These are phyloP conservation scores for Eufriesea mexicana DNA, from an alignment of 1,140 invertebrate species.

Conservation along the genomic window DNA sequence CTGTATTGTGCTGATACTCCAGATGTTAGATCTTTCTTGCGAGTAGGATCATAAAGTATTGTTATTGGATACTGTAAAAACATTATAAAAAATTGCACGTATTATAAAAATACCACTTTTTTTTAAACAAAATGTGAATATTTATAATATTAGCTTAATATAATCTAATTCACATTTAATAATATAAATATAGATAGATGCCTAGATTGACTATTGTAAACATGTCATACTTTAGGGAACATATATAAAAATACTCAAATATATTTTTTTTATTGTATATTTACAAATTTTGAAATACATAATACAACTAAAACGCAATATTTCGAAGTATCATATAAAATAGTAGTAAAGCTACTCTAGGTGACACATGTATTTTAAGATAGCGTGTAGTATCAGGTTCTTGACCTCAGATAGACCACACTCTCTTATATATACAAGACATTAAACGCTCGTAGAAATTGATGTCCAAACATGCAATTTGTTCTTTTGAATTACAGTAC, in stretches of 20 bases:
- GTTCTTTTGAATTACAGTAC: neutral
- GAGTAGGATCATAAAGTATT: slow-evolving; percentile 85
- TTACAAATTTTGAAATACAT: slow-evolving; percentile 3
- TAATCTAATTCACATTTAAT: neutral
- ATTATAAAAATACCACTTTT: neutral
- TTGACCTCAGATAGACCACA: slow-evolving; percentile 57
- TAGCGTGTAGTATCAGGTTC: slow-evolving; percentile 59
- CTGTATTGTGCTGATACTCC: slow-evolving; percentile 84
- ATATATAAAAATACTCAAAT: slow-evolving; percentile 6
- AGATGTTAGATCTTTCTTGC: slow-evolving; percentile 87
- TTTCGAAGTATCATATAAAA: neutral
- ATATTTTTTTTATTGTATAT: slow-evolving; percentile 13
- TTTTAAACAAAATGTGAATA: neutral
- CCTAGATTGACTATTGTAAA: neutral
- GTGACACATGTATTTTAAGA: slow-evolving; percentile 45
- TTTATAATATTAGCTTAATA: neutral
- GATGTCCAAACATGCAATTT: slow-evolving; percentile 19
- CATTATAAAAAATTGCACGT: slow-evolving; percentile 25
- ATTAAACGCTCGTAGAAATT: slow-evolving; percentile 36
- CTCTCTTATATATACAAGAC: slow-evolving; percentile 44
- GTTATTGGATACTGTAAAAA: slow-evolving; percentile 85
- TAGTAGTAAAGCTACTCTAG: neutral
- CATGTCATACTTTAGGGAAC: neutral
- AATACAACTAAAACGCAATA: neutral
- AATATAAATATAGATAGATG: neutral